Percentiles rank a stretch among this genome's conserved stretches.
phyloP scores from a whole-genome alignment of 1,140 invertebrate species.

The Conus ventricosus region DNA sequence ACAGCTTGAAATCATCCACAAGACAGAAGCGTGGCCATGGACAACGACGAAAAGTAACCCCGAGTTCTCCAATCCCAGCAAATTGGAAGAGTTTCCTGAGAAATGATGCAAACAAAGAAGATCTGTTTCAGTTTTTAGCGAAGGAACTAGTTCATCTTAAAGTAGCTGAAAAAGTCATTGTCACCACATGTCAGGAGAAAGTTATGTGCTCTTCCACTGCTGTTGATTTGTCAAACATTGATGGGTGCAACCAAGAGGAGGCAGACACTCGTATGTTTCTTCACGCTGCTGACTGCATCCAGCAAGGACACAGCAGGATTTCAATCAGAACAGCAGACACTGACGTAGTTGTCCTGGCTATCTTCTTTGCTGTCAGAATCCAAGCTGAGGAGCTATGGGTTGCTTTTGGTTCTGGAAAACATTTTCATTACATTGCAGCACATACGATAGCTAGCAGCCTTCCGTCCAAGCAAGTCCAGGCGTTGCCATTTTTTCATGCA shows the following conservation, averaged over 20 bases:
- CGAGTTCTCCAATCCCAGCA: neutral
- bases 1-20: neutral
- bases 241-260: constrained; percentile 12
- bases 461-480: too few relatives aligned
- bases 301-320: neutral
- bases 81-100: neutral
- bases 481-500: too few relatives aligned
- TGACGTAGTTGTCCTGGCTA: constrained; percentile 10
- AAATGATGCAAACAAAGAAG: neutral
- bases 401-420: constrained; percentile 11
- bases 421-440: constrained; percentile 6
- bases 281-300: constrained; percentile 7
- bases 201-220: constrained; percentile 1
- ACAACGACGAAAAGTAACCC: neutral
- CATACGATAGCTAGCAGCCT: neutral
- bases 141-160: neutral
- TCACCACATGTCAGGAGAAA: neutral
- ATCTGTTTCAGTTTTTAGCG: neutral
- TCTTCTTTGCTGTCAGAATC: neutral
- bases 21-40: neutral
- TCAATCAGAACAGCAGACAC: neutral
- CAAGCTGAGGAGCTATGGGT: constrained; percentile 9
- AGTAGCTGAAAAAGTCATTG: too few relatives aligned
- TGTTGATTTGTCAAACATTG: constrained; percentile 1
- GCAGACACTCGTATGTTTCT: constrained; percentile 15